These are phyloP conservation scores for Parus major DNA, from an alignment of 2,113 vertebrate genomes.

Conservation along the genomic window DNA sequence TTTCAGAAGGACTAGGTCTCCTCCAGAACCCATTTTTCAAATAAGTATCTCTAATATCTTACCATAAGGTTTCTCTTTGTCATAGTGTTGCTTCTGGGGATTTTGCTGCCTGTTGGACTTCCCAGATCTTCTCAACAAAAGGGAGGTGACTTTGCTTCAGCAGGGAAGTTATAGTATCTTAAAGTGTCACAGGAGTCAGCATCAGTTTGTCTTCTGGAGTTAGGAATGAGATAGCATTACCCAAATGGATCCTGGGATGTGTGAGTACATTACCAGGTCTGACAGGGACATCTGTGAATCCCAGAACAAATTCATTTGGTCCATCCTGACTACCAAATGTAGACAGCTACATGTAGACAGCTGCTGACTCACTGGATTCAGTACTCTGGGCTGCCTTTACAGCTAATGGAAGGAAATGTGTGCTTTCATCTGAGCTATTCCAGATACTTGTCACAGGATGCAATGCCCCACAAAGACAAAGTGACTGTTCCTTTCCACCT, in stretches of 20 bases:
- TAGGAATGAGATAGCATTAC: background rate
- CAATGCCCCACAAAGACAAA: background rate
- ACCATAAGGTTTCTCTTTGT: background rate
- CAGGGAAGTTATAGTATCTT: accelerated
- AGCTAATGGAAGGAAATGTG: background rate
- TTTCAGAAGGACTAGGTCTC: background rate
- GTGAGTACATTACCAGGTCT: background rate
- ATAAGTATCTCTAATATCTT: background rate
- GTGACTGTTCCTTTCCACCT: background rate
- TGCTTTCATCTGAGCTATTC: background rate
- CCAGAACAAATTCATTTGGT: background rate
- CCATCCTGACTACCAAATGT: background rate
- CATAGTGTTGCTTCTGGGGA: background rate
- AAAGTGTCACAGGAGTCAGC: background rate
- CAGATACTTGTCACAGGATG: background rate
- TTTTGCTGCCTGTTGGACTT: background rate
- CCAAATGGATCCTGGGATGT: background rate
- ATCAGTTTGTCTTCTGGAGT: background rate
- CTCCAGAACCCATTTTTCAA: background rate
- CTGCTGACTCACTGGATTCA: background rate
- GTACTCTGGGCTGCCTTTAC: background rate
- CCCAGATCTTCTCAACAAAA: background rate
- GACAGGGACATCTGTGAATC: background rate
- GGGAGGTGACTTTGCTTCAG: background rate
- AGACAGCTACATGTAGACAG: background rate